Percentiles rank a stretch among this genome's conserved stretches.
Conservation (phyloP, 2,113 vertebrate genomes). For the Agapornis roseicollis region DNA sequence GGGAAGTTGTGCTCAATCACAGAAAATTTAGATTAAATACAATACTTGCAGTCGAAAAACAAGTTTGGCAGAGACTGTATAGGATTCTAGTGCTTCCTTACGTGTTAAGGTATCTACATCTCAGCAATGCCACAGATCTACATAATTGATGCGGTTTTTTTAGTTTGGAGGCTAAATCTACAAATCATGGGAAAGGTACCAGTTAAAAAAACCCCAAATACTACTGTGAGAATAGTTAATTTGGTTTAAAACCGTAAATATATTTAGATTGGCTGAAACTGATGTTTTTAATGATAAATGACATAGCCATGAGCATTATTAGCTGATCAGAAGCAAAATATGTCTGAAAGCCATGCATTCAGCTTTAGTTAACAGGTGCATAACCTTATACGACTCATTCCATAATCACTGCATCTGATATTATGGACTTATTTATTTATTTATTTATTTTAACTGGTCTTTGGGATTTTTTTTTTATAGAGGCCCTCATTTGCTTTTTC, state of each 20-base stretch:
- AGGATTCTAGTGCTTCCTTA: not conserved
- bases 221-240: not conserved
- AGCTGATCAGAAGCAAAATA: not conserved
- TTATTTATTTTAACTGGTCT: not conserved
- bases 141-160: fast-evolving
- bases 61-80: not conserved
- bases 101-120: not conserved
- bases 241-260: not conserved
- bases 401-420: not conserved
- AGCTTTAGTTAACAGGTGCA: not conserved
- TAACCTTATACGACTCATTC: fast-evolving
- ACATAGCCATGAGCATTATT: not conserved
- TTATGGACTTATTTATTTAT: not conserved
- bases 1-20: not conserved
- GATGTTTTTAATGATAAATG: not conserved
- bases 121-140: fast-evolving
- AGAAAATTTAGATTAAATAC: not conserved
- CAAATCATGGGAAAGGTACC: fast-evolving
- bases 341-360: not conserved
- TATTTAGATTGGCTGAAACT: not conserved
- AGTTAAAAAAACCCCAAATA: not conserved
- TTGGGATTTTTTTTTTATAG: not conserved
- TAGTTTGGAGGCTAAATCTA: not conserved
- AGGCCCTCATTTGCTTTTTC: not conserved
- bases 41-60: fast-evolving